Percentiles rank a stretch among this genome's conserved stretches.
Conservation (phyloP, 2,888 invertebrate species). For the Sarcophaga variegata region DNA sequence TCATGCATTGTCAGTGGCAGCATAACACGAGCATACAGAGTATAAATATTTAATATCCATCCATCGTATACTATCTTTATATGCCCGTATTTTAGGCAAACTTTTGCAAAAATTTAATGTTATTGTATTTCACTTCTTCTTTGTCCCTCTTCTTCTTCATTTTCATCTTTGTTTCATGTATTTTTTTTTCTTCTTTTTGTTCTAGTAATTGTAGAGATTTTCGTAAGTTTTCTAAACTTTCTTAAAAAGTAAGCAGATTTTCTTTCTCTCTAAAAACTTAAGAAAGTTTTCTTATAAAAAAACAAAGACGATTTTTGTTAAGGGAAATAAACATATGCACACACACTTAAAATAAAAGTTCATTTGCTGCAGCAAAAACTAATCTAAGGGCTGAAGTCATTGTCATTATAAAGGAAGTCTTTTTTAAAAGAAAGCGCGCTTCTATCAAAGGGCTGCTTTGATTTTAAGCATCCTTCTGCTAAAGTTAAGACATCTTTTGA, state of each 20-base stretch:
- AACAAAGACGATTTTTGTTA: not conserved
- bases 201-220: conserved; percentile 5
- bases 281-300: conserved; percentile 19
- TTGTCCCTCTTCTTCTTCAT: too few relatives aligned
- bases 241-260: conserved; percentile 32
- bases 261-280: conserved; percentile 26
- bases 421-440: conserved; percentile 13
- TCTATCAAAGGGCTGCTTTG: conserved; percentile 44
- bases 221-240: conserved; percentile 35
- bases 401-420: conserved; percentile 27
- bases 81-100: conserved; percentile 15
- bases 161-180: too few relatives aligned
- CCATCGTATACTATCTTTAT: not conserved
- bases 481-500: conserved; percentile 22
- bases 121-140: not conserved
- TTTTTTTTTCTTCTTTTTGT: conserved; percentile 11
- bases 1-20: conserved; percentile 27
- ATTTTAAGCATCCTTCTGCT: conserved; percentile 1
- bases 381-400: conserved; percentile 34
- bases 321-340: conserved; percentile 12
- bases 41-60: conserved; percentile 43
- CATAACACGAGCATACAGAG: conserved; percentile 5
- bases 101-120: conserved; percentile 42
- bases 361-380: conserved; percentile 37
- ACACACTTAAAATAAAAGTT: conserved; percentile 55